phyloP scores from a whole-genome alignment of 2,797 vertebrate genomes.

The Thamnophis elegans region DNA sequence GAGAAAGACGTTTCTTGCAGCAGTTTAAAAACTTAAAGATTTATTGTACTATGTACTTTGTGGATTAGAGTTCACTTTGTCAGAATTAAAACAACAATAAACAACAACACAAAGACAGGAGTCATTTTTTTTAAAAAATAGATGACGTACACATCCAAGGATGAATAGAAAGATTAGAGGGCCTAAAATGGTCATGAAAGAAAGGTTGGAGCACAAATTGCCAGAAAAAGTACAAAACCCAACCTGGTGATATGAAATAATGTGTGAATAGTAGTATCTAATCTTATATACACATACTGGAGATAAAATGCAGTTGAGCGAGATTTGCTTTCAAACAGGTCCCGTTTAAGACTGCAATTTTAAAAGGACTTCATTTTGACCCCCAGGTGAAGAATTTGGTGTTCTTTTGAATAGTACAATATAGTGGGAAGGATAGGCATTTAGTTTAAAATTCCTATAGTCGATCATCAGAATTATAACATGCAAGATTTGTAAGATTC shows the following conservation, averaged over 20 bases:
- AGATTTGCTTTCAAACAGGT: background rate
- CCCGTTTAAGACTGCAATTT: background rate
- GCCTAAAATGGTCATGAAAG: background rate
- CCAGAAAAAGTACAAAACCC: background rate
- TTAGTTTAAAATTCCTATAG: background rate
- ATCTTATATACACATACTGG: background rate
- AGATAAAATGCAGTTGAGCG: background rate
- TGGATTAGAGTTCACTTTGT: background rate
- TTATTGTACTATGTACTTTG: background rate
- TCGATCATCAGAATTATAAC: background rate
- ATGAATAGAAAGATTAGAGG: background rate
- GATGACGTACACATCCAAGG: background rate
- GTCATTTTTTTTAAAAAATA: background rate
- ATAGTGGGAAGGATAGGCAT: background rate
- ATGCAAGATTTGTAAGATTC: background rate
- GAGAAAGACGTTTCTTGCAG: background rate
- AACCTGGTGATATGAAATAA: background rate
- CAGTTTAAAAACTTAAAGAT: background rate
- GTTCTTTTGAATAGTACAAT: accelerated
- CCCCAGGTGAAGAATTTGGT: background rate
- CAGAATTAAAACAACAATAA: background rate
- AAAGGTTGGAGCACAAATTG: background rate
- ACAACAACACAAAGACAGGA: background rate
- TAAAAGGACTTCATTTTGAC: background rate
- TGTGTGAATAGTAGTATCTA: background rate